A percentile compares a stretch with the other conserved stretches of the same genome.
Conservation (phyloP, 1,140 invertebrate genomes). For the Eupristina koningsbergeri region DNA sequence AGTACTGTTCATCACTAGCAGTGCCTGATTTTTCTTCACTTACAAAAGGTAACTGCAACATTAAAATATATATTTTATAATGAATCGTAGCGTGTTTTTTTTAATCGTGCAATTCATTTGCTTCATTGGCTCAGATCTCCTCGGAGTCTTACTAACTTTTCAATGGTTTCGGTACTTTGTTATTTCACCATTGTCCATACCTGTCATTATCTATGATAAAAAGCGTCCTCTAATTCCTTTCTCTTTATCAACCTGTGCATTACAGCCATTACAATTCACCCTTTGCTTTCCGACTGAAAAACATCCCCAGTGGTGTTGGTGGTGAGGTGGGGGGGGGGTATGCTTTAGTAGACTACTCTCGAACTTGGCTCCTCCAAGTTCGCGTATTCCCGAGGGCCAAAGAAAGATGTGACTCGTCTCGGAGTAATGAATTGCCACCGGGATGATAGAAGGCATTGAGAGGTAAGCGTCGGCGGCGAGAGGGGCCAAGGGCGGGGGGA, state of each 20-base stretch:
- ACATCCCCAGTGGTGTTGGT: constrained; percentile 48
- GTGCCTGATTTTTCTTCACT: background rate
- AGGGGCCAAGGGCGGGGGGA: background rate
- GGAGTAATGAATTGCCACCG: constrained; percentile 62
- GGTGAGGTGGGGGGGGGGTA: background rate
- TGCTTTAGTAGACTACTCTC: constrained; percentile 43
- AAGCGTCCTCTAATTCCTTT: constrained; percentile 7
- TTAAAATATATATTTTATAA: background rate
- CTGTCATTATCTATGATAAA: constrained; percentile 6
- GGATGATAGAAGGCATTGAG: constrained; percentile 56
- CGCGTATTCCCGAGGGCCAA: constrained; percentile 48
- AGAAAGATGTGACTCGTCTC: constrained; percentile 61
- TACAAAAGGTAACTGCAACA: background rate
- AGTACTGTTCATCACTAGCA: background rate
- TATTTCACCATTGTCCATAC: background rate
- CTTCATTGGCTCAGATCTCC: background rate
- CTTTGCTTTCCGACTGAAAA: background rate
- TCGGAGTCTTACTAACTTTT: background rate
- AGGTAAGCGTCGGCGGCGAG: too few species aligned
- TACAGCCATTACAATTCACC: background rate
- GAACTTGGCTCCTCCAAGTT: background rate
- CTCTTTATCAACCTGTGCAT: background rate
- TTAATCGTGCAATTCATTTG: background rate
- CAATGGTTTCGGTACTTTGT: background rate
- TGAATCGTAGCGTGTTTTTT: background rate